Conservation (phyloP, 2,888 invertebrate genomes). For the Psylliodes chrysocephalus region DNA sequence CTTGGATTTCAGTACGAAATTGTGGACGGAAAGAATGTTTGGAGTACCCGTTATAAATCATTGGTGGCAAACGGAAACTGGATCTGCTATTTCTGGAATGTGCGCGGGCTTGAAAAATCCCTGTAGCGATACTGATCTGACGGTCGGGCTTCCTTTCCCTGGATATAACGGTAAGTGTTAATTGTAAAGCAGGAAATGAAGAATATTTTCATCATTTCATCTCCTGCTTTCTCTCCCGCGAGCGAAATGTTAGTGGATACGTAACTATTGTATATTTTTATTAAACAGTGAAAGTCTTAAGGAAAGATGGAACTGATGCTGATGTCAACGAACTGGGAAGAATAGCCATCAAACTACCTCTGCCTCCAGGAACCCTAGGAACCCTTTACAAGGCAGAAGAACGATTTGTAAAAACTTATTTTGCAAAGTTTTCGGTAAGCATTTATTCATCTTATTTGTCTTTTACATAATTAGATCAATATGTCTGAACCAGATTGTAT, state of each 20-base stretch:
- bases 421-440: slow-evolving; percentile 82
- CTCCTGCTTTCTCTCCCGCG: no score
- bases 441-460: no score
- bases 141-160: slow-evolving; percentile 87
- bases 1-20: slow-evolving; percentile 89
- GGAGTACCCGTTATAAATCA: slow-evolving; percentile 86
- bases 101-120: slow-evolving; percentile 81
- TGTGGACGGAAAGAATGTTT: slow-evolving; percentile 78
- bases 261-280: neutral
- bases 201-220: no score
- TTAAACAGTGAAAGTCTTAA: slow-evolving; percentile 73
- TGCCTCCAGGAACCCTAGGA: slow-evolving; percentile 89
- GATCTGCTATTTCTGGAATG: slow-evolving; percentile 87
- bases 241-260: no score
- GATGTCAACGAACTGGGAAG: slow-evolving; percentile 80
- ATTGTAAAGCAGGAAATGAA: no score
- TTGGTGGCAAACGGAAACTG: slow-evolving; percentile 98
- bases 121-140: slow-evolving; percentile 65
- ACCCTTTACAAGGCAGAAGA: slow-evolving; percentile 86
- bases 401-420: slow-evolving; percentile 83
- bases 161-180: slow-evolving; percentile 81
- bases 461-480: no score
- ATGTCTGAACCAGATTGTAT: no score
- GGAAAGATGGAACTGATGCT: slow-evolving; percentile 77
- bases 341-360: slow-evolving; percentile 83